phyloP scores from a whole-genome alignment of 1,140 invertebrate genomes.

The Parasteatoda tepidariorum region DNA sequence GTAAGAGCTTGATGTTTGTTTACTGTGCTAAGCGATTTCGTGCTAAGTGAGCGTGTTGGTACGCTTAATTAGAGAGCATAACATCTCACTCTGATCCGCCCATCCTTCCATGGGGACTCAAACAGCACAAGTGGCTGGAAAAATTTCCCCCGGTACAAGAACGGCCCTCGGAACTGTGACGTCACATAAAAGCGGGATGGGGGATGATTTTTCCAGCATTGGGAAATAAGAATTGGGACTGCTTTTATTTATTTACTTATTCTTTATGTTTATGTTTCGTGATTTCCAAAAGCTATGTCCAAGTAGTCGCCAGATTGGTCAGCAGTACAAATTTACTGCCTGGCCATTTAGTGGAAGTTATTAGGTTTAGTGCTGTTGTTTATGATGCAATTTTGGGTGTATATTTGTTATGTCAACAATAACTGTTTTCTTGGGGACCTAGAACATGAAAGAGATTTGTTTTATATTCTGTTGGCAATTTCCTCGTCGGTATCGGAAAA shows the following conservation, averaged over 20 bases:
- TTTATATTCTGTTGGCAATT: too few species aligned
- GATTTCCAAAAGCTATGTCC: neutral
- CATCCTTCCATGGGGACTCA: constrained; percentile 4
- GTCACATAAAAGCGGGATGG: constrained; percentile 24
- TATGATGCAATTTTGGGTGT: too few species aligned
- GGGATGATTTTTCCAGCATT: neutral
- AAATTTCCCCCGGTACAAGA: neutral
- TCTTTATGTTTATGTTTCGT: neutral
- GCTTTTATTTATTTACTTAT: neutral
- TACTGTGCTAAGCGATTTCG: neutral
- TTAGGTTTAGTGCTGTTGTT: constrained; percentile 5
- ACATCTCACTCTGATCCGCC: neutral
- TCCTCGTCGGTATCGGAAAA: too few species aligned
- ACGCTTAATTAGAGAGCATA: constrained; percentile 21
- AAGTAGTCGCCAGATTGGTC: neutral
- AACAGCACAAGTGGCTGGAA: constrained; percentile 46
- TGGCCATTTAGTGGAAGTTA: neutral
- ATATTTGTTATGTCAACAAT: too few species aligned
- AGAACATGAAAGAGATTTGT: too few species aligned
- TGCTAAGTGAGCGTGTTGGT: neutral
- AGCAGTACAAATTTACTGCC: neutral
- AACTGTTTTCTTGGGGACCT: too few species aligned
- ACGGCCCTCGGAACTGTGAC: constrained; percentile 42
- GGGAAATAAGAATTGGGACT: neutral
- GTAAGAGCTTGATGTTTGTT: neutral